Evolutionary conservation across 2,797 vertebrate genomes (phyloP).

Genomic region (Meda fulgida): DNA sequence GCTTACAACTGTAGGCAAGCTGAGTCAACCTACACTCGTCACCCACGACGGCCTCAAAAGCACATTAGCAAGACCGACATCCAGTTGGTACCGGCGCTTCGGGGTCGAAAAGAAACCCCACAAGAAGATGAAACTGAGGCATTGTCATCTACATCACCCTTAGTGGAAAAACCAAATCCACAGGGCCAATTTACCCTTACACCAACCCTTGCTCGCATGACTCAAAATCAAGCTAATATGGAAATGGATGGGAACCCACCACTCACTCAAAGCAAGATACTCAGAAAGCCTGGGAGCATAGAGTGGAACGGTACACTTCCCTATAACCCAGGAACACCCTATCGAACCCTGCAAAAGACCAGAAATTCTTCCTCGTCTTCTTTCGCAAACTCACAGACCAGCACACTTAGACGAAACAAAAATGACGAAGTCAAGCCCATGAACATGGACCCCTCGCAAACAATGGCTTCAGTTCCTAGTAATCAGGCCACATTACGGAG

Average conservation of each 20-base stretch:
- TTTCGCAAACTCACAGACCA: conserved; percentile 46
- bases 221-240: conserved; percentile 79
- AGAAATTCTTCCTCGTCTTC: conserved; percentile 75
- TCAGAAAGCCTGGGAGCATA: conserved; percentile 76
- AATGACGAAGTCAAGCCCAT: conserved; percentile 63
- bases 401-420: conserved; percentile 66
- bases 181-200: conserved; percentile 66
- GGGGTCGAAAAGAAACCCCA: conserved; percentile 76
- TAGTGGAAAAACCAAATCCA: conserved; percentile 58
- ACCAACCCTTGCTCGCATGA: conserved; percentile 68
- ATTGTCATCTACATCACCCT: conserved; percentile 65
- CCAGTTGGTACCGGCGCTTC: conserved; percentile 86
- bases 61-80: conserved; percentile 94
- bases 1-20: conserved; percentile 96
- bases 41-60: conserved; percentile 89
- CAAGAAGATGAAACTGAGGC: conserved; percentile 67
- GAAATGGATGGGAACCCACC: conserved; percentile 63
- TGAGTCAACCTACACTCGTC: conserved; percentile 86
- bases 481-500: conserved; percentile 74
- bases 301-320: conserved; percentile 69
- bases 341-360: conserved; percentile 70
- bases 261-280: conserved; percentile 66
- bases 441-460: conserved; percentile 16
- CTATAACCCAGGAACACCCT: conserved; percentile 66
- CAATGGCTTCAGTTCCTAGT: conserved; percentile 35